Base-by-base conservation (phyloP, 2,888 invertebrate genomes). In the Nymphalis polychloros region DNA sequence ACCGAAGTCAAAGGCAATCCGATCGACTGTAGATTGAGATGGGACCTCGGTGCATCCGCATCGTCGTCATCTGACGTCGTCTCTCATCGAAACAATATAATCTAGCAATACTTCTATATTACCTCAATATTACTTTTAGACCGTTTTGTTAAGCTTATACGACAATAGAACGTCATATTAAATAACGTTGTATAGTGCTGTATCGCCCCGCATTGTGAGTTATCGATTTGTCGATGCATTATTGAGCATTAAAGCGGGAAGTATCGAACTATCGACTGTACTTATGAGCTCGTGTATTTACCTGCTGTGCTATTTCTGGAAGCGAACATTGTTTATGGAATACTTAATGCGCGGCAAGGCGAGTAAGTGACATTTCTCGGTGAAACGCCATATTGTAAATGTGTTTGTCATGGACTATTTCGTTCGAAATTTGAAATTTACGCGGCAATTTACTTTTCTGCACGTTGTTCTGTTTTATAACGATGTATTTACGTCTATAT, bases 171-270 rank as follows among this genome's bases (percentile, higher is more conserved):
- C 35, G 57, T 57, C 35, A 57, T 41, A n/a, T 57, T 57, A 57
- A 35, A 57, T 35, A 57, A 57, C 57, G 8, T 57, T 27, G 41
- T 6, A 19, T 57, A 57, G 57, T 57, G 57, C 57, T 57, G 57
- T 55, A 50, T 50, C 23, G 41, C 57, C 41, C 35, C 19, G 57
- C 57, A 57, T 41, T 41, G 57, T 57, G 57, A 41, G 19, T 41
- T 86, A 90, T 90, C 90, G 90, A 90, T 88, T 83, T 78, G 78
- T 73, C 79, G 83, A 79, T 91, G 89, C 87, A 91, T 91, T 90
- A 90, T 90, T 90, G 87, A 91, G 79, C 67, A 81, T 81, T 79
- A 81, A 76, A 78, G 76, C 79, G 76, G 81, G 79, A 79, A 79
- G 79, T 80, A 78, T 76, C 81, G 79, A 81, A 78, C 61, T 59